A percentile compares a stretch with the other conserved stretches of the same genome.
phyloP scores from a whole-genome alignment of 2,888 invertebrate species.

The Piscicola geometra region DNA sequence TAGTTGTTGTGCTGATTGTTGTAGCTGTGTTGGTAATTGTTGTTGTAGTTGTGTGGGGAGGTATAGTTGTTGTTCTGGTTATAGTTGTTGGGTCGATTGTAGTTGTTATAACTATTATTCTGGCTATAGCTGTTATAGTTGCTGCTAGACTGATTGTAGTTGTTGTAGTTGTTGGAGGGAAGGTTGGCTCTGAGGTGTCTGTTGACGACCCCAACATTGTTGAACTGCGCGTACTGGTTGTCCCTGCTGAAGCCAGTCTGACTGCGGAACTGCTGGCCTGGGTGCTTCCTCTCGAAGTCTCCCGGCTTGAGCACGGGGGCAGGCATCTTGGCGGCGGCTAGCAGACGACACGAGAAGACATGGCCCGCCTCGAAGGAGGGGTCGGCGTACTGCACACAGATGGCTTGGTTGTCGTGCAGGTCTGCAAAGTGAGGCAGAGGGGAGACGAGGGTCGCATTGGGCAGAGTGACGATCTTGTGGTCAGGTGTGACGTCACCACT shows the following conservation, averaged over 20 bases:
- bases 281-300: neutral
- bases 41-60: neutral
- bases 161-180: neutral
- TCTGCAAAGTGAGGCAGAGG: slow-evolving; percentile 48
- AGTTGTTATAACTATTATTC: neutral
- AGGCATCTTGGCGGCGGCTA: slow-evolving; percentile 57
- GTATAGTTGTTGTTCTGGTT: slow-evolving; percentile 16
- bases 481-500: slow-evolving; percentile 73
- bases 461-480: slow-evolving; percentile 63
- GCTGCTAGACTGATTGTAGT: neutral
- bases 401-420: slow-evolving; percentile 48
- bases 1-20: neutral
- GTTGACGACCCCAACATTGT: neutral
- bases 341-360: slow-evolving; percentile 71
- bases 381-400: slow-evolving; percentile 70
- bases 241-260: slow-evolving; percentile 11
- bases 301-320: neutral
- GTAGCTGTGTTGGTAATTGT: neutral
- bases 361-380: slow-evolving; percentile 71
- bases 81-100: slow-evolving; percentile 19
- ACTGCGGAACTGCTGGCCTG: neutral
- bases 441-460: slow-evolving; percentile 50
- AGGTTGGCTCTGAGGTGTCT: slow-evolving; percentile 9
- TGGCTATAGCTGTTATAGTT: neutral
- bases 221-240: neutral